A percentile compares a stretch with the other conserved stretches of the same genome.
Conservation (phyloP, 2,113 vertebrate species). For the Ammospiza caudacuta region DNA sequence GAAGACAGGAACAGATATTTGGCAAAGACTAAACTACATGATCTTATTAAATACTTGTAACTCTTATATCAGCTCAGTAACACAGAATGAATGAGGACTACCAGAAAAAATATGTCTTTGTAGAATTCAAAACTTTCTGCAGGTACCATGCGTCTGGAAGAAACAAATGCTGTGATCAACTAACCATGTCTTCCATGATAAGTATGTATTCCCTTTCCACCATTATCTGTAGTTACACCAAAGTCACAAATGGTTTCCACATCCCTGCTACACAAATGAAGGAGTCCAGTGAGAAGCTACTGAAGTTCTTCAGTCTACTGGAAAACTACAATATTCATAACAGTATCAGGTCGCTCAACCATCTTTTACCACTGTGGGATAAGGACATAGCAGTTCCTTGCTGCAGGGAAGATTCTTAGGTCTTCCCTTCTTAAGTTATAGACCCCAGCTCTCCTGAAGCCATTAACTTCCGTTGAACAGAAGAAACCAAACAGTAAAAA, state of each 20-base stretch:
- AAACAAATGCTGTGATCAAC: background rate
- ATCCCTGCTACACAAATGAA: background rate
- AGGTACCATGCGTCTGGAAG: background rate
- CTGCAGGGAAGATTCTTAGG: background rate
- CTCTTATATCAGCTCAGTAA: background rate
- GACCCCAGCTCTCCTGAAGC: background rate
- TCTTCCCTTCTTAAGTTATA: background rate
- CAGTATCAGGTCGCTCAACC: background rate
- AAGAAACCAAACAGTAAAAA: background rate
- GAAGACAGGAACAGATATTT: background rate
- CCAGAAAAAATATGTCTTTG: background rate
- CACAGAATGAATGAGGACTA: background rate
- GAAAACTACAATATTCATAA: background rate
- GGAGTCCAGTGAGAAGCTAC: background rate
- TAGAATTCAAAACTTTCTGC: background rate
- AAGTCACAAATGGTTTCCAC: background rate
- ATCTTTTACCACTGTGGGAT: background rate
- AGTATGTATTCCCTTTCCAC: background rate
- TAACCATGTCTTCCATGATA: fast-evolving
- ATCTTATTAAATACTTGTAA: background rate
- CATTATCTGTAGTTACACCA: background rate
- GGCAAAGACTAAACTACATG: fast-evolving
- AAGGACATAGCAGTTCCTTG: background rate
- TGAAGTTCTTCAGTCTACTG: background rate
- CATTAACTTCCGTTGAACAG: background rate